Base-by-base conservation (phyloP, 2,113 vertebrate genomes). In the Brevimyrus niger region DNA sequence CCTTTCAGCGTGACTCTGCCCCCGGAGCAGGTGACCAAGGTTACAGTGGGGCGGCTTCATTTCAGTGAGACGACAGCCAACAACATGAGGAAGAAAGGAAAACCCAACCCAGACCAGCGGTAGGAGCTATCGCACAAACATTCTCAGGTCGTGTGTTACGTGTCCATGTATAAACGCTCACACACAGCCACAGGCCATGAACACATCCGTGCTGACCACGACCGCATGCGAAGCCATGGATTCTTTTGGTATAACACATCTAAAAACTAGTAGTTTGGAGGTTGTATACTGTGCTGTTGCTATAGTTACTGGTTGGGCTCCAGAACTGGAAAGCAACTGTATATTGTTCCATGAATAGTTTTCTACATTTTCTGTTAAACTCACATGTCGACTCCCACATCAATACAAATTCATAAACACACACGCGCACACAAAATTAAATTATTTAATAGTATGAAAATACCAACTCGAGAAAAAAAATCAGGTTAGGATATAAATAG, bases 31-130 rank as follows among this genome's bases (percentile, higher is more conserved):
- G 98, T 99, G 91, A 99, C 98, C 44, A 99, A 99, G 93, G 98
- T 99, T 91, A 99, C 98, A 0, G 98, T 99, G 91, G 98, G 98
- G 15, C 95, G 98, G 44, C 94, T 99, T 87, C 98, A 99, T 94
- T 99, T 99, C 94, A 99, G 98, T 0, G 98, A 99, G 95, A 99
- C 98, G 90, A 99, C 98, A 0, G 97, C 98, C 90, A 99, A 99
- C 94, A 99, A 99, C 94, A 99, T 99, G 98, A 95, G 98, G 89
- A 99, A 99, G 94, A 99, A 99, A 92, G 98, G 98, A 93, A 99
- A 99, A 89, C 98, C 98, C 80, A 99, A 99, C 92, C 98, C 98
- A 0, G 98, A 99, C 95, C 98, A 99, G 96, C 98, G 98, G 98
- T 99, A 93, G 94, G 92, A 55, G 46, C 44, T 51, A 19, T 35